Evolutionary conservation across 2,113 vertebrate genomes (phyloP).

Genomic region (Girardinichthys multiradiatus): DNA sequence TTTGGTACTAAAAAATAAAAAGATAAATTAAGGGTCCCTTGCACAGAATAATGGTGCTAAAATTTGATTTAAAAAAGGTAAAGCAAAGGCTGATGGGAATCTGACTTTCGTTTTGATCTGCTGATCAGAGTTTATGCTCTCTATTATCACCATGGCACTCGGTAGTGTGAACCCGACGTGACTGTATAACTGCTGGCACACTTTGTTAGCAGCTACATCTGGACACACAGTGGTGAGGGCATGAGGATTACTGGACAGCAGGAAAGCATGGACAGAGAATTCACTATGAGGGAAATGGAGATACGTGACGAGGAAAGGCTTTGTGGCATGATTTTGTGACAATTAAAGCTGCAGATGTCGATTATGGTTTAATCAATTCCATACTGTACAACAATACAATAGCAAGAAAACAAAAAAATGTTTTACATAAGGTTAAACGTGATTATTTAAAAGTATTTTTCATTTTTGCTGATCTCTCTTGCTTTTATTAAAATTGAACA

Average conservation of each 20-base stretch:
- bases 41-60: neutral
- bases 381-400: too few relatives aligned
- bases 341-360: neutral
- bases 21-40: slow-evolving; percentile 23
- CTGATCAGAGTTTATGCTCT: neutral
- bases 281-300: neutral
- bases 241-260: neutral
- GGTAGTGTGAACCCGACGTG: neutral
- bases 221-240: neutral
- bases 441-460: too few relatives aligned
- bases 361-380: too few relatives aligned
- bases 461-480: too few relatives aligned
- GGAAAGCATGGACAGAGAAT: neutral
- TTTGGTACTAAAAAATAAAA: neutral
- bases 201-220: neutral
- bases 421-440: too few relatives aligned
- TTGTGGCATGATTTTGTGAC: neutral
- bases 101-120: neutral
- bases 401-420: too few relatives aligned
- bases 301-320: neutral
- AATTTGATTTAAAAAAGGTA: neutral
- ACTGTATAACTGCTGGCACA: too few relatives aligned
- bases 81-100: neutral
- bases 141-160: neutral
- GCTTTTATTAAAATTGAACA: too few relatives aligned